Percentiles rank a stretch among this genome's conserved stretches.
Conservation (phyloP, 2,888 invertebrate genomes). For the Polydrusus pterygomalis region DNA sequence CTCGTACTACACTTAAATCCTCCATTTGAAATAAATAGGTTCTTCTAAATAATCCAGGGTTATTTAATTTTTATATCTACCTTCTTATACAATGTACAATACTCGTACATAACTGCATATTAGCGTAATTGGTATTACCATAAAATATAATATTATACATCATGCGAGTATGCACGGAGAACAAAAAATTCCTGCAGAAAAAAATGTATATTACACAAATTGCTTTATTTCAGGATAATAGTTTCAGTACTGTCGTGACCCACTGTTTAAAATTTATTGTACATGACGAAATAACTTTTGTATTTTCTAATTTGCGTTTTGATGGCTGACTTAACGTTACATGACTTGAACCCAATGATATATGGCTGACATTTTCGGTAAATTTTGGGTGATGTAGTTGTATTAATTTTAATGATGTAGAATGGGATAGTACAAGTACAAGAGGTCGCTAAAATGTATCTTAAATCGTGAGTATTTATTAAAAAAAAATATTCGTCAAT, state of each 20-base stretch:
- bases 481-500: too few species aligned
- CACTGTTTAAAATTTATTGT: slow-evolving; percentile 50
- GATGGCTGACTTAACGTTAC: slow-evolving; percentile 45
- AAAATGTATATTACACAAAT: slow-evolving; percentile 46
- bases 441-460: slow-evolving; percentile 9
- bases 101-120: slow-evolving; percentile 11
- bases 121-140: slow-evolving; percentile 27
- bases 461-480: slow-evolving; percentile 1
- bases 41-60: too few species aligned
- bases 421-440: slow-evolving; percentile 2
- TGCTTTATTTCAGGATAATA: slow-evolving; percentile 52
- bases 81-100: too few species aligned
- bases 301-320: slow-evolving; percentile 52
- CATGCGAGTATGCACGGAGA: slow-evolving; percentile 34
- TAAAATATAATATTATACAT: slow-evolving; percentile 34
- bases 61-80: too few species aligned
- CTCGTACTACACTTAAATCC: too few species aligned
- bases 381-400: slow-evolving; percentile 33
- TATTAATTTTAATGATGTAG: slow-evolving; percentile 39
- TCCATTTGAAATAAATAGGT: too few species aligned
- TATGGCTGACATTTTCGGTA: slow-evolving; percentile 41
- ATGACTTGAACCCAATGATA: slow-evolving; percentile 44
- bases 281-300: slow-evolving; percentile 52
- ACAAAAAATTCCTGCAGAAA: slow-evolving; percentile 31
- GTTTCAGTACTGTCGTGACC: slow-evolving; percentile 52